A percentile compares a stretch with the other conserved stretches of the same genome.
Evolutionary conservation across 2,113 vertebrate genomes (phyloP).

Genomic region (Martes martes): DNA sequence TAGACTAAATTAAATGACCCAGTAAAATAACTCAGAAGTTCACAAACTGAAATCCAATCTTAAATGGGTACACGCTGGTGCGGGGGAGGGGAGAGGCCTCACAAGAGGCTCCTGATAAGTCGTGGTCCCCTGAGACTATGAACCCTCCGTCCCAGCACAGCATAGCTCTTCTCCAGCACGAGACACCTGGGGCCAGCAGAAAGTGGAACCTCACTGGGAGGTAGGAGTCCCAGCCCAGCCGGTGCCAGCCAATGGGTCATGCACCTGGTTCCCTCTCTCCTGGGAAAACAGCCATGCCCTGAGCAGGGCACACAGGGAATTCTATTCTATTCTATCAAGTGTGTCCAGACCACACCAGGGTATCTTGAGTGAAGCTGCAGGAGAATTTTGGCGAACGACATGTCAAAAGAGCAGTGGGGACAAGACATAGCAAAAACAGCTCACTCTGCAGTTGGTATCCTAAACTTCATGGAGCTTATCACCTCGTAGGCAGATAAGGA

Average conservation of each 20-base stretch:
- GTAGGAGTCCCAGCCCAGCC: background rate
- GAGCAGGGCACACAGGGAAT: background rate
- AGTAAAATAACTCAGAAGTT: slow-evolving; percentile 29
- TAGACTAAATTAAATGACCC: slow-evolving; percentile 59
- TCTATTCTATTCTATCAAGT: background rate
- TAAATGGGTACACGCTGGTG: background rate
- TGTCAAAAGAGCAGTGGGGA: background rate
- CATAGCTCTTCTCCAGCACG: background rate
- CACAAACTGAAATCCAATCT: slow-evolving; percentile 44
- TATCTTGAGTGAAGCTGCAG: background rate
- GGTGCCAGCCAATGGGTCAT: background rate
- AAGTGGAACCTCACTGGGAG: background rate
- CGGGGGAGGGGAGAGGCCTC: background rate
- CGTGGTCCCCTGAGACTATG: background rate
- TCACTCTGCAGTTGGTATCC: background rate
- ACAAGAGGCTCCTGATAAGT: background rate
- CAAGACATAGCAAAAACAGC: background rate
- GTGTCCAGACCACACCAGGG: background rate
- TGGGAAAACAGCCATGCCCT: background rate
- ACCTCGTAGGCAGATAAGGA: background rate
- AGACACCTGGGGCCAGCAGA: background rate
- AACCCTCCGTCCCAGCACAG: background rate
- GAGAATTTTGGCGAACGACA: background rate
- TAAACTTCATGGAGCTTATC: background rate
- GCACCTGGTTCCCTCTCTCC: background rate